Base-by-base conservation (phyloP, 2,113 vertebrate genomes). In the Rhinolophus ferrumequinum region DNA sequence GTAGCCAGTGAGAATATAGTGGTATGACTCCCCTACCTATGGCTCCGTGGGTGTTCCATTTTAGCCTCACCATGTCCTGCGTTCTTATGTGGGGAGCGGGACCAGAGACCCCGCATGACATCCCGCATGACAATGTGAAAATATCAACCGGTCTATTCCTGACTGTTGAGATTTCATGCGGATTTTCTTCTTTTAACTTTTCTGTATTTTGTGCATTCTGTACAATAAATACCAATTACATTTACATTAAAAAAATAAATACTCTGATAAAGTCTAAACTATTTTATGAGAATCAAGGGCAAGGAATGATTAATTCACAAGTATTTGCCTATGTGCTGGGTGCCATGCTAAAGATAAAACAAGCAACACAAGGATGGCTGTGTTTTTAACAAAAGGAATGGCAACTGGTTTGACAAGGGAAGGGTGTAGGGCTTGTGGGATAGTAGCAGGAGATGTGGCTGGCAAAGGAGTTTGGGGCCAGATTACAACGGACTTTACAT, bases 231-330 rank as follows among this genome's bases (percentile, higher is more conserved):
- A 82, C 75, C 5, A 8, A 64, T 47, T 81, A 70, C 9, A 73
- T 92, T 87, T 79, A 35, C 50, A 50, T 76, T 80, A 54, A 72
- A 82, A 44, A 88, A 83, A 52, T 72, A 90, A 95, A 90, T n/a
- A 54, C 35, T 87, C 30, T 35, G 38, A 79, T 84, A 72, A 83
- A 84, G 52, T 75, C n/a, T 90, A 58, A 90, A 50, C 28, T 88
- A 85, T 41, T 76, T 84, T 41, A 52, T 47, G 33, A 50, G 47
- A 76, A 62, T 33, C n/a, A 93, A 44, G 50, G 83, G 26, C 67
- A 89, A 70, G 21, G 22, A 64, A 70, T 81, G 28, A 70, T 75
- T n/a, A 62, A 81, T n/a, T 84, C 38, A 66, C 18, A 67, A 67
- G 86, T 26, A 88, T 33, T 4, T 67, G 22, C 67, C 44, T 70